Evolutionary conservation across 2,888 invertebrate species (phyloP).

Genomic region (Colostygia pectinataria): DNA sequence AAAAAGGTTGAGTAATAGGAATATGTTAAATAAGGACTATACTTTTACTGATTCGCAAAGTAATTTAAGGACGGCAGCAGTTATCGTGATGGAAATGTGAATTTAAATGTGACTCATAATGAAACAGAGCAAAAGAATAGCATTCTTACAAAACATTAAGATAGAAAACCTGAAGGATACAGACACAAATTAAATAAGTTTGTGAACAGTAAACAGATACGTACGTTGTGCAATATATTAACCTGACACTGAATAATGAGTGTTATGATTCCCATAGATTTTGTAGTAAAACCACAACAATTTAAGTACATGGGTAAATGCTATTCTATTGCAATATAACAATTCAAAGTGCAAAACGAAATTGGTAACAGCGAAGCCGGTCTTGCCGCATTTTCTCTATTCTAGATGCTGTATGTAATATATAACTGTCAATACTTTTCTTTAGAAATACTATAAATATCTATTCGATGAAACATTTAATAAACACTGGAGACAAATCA

Average conservation of each 20-base stretch:
- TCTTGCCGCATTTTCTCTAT: constrained; percentile 40
- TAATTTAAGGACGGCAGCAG: constrained; percentile 74
- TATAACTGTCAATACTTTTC: constrained; percentile 36
- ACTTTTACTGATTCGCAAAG: constrained; percentile 64
- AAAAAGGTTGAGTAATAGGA: constrained; percentile 41
- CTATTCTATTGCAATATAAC: constrained; percentile 39
- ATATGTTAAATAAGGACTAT: constrained; percentile 50
- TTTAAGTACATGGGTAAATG: constrained; percentile 2
- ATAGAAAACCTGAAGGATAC: neutral
- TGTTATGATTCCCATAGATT: too few relatives aligned
- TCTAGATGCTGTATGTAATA: constrained; percentile 34
- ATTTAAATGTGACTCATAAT: constrained; percentile 32
- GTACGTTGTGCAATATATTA: constrained; percentile 9
- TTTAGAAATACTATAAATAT: constrained; percentile 42
- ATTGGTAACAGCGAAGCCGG: constrained; percentile 49
- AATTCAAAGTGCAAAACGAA: constrained; percentile 67
- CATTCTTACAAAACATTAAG: constrained; percentile 24
- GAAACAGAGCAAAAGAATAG: constrained; percentile 33
- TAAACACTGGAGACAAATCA: constrained; percentile 37
- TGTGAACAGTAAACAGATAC: neutral
- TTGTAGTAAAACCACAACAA: too few relatives aligned
- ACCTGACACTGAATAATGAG: neutral
- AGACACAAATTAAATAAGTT: neutral
- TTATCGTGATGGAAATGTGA: constrained; percentile 28
- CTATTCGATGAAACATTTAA: constrained; percentile 38